Conservation (phyloP, 2,113 vertebrate genomes). For the Penelope pileata region DNA sequence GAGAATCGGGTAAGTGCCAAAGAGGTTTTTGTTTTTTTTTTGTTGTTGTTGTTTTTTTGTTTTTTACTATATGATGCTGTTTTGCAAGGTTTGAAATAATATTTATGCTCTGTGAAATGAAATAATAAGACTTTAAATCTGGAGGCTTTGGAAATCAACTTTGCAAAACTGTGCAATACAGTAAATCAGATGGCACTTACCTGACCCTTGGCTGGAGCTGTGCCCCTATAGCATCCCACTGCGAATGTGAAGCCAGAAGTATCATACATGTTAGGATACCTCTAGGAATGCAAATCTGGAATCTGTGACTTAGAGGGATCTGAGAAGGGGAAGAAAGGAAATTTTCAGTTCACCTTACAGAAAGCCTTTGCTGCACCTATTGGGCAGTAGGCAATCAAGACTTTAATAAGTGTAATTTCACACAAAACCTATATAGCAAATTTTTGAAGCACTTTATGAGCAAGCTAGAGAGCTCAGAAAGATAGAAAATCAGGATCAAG, state of each 20-base stretch:
- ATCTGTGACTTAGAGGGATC: conserved; percentile 59
- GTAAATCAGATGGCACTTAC: conserved; percentile 69
- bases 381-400: neutral
- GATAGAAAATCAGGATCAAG: neutral
- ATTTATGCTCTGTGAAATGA: neutral
- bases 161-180: conserved; percentile 71
- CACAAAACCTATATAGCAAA: neutral
- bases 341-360: conserved; percentile 48
- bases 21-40: neutral
- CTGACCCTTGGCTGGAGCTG: conserved; percentile 53
- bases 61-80: conserved; percentile 69
- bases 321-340: conserved; percentile 65
- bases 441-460: neutral
- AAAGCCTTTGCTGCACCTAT: conserved; percentile 22
- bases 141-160: conserved; percentile 48
- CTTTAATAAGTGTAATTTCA: neutral
- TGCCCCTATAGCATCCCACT: conserved; percentile 48
- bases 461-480: neutral
- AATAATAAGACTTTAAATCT: neutral
- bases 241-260: conserved; percentile 38
- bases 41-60: neutral
- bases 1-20: conserved; percentile 63
- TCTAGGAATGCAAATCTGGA: conserved; percentile 69
- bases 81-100: conserved; percentile 67
- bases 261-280: conserved; percentile 54